phyloP scores from a whole-genome alignment of 2,888 invertebrate genomes.

The Leucoptera coffeella region DNA sequence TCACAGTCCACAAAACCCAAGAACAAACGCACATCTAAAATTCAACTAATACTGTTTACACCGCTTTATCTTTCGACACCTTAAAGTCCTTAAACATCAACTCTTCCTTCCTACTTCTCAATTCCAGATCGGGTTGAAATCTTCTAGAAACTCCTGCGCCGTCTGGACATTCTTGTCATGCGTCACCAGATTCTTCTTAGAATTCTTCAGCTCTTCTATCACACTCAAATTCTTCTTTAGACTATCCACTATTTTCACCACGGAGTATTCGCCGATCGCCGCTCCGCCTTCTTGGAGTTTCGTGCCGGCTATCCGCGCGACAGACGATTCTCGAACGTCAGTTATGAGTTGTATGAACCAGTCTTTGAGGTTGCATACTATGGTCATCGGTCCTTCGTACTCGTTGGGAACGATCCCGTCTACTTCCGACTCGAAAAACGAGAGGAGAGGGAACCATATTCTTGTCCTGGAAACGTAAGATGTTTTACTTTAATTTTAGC shows the following conservation, averaged over 20 bases:
- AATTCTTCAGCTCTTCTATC: slow-evolving; percentile 36
- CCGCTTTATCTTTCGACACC: too few species aligned
- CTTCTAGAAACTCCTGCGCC: slow-evolving; percentile 26
- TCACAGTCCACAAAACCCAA: too few species aligned
- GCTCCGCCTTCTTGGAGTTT: slow-evolving; percentile 44
- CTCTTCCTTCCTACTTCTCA: too few species aligned
- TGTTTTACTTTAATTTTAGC: too few species aligned
- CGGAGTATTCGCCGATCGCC: slow-evolving; percentile 44
- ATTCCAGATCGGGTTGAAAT: slow-evolving; percentile 22
- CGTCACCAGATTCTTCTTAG: slow-evolving; percentile 25
- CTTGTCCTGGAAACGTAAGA: slow-evolving; percentile 75
- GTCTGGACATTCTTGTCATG: slow-evolving; percentile 40
- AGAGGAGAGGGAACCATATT: slow-evolving; percentile 96
- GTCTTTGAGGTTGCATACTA: slow-evolving; percentile 19
- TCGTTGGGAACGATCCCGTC: slow-evolving; percentile 95
- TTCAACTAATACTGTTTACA: too few species aligned
- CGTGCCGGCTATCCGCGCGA: slow-evolving; percentile 33
- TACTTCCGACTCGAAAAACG: slow-evolving; percentile 90
- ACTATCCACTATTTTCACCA: slow-evolving; percentile 38
- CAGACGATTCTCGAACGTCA: slow-evolving; percentile 29
- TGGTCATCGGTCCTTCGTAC: slow-evolving; percentile 51
- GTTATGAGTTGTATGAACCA: slow-evolving; percentile 23
- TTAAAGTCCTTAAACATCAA: too few species aligned
- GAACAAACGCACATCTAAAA: too few species aligned
- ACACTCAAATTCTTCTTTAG: slow-evolving; percentile 37